A percentile compares a stretch with the other conserved stretches of the same genome.
These are phyloP conservation scores for Pollenia labialis DNA, from an alignment of 2,888 invertebrate genomes.

Conservation along the genomic window DNA sequence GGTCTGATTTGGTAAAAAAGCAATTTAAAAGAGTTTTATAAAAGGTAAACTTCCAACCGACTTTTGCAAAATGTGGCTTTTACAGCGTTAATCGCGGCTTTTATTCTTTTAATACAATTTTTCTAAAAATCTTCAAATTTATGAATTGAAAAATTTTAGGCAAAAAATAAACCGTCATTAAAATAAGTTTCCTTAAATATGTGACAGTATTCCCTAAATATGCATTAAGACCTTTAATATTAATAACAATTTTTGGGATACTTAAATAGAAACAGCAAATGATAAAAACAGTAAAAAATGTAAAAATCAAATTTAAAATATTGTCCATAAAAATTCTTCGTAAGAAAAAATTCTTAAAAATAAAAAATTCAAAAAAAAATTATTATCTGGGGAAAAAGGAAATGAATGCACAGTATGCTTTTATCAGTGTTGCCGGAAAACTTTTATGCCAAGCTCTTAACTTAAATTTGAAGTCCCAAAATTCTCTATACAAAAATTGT, in stretches of 20 bases:
- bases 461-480: too few relatives aligned
- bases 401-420: background rate
- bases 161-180: slow-evolving; percentile 15
- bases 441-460: too few relatives aligned
- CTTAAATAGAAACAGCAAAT: background rate
- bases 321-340: background rate
- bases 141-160: background rate
- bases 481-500: too few relatives aligned
- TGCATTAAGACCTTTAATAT: slow-evolving; percentile 44
- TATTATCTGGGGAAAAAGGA: slow-evolving; percentile 33
- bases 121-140: slow-evolving; percentile 2
- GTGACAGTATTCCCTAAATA: slow-evolving; percentile 49
- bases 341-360: background rate
- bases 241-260: slow-evolving; percentile 14
- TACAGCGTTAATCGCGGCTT: too few relatives aligned
- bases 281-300: too few relatives aligned
- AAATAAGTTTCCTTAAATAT: slow-evolving; percentile 12
- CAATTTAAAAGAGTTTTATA: too few relatives aligned
- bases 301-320: background rate
- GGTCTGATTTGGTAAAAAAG: too few relatives aligned
- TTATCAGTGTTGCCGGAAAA: too few relatives aligned
- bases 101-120: slow-evolving; percentile 23
- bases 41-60: too few relatives aligned
- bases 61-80: too few relatives aligned
- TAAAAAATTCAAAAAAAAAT: slow-evolving; percentile 7